Base-by-base conservation (phyloP, 2,797 vertebrate genomes). In the Chelon auratus region DNA sequence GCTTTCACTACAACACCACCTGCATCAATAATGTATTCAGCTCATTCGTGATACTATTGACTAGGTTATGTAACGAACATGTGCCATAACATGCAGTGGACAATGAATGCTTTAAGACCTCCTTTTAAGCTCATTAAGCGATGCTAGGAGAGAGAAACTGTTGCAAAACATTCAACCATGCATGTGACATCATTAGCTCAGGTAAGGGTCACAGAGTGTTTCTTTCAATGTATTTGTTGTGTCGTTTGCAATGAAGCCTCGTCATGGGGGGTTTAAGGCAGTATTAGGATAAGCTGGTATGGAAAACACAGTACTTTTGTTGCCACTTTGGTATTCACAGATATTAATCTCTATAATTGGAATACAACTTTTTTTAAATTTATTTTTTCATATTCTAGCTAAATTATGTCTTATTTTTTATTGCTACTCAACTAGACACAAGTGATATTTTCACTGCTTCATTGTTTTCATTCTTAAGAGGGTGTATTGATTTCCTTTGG, bases 41-140 rank as follows among this genome's bases (percentile, higher is more conserved):
- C 13, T 45, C 43, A 45, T 45, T 45, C 7, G 8, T n/a, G 15
- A 45, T 13, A n/a, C 43, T n/a, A n/a, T 17, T 3, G 15, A 45
- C 15, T 8, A 45, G 43, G 43, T 45, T n/a, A n/a, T 17, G 43
- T n/a, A 45, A 45, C 14, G 15, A n/a, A 17, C 43, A 45, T 7
- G 2, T 45, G 17, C 2, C 24, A 26, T 26, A 26, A 26, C 24
- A 26, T 26, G n/a, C 40, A 53, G 17, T 22, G 13, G 55, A 59
- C 52, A 61, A 62, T 72, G 62, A 72, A 81, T 67, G 40, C 65
- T 68, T 66, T 64, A 80, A 54, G 69, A 68, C 51, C 62, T 70
- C 54, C 22, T 57, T 78, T 50, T 60, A 22, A 67, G 61, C 54
- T 74, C 33, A 67, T 68, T 36, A 76, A 70, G 33, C 20, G 54